Evolutionary conservation across 2,113 vertebrate genomes (phyloP).

Genomic region (Mobula hypostoma): DNA sequence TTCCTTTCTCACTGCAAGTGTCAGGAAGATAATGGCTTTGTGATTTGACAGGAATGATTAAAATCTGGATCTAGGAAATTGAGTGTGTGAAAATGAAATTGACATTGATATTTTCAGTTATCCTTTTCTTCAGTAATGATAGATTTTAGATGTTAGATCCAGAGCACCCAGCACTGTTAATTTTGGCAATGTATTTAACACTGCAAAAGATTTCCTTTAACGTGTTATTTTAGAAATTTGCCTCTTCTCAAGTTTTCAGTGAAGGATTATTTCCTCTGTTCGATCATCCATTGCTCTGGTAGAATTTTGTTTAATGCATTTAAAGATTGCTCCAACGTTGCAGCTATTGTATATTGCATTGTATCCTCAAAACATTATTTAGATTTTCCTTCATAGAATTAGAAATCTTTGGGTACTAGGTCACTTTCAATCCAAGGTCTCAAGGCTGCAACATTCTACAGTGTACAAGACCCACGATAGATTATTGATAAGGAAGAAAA

Average conservation of each 20-base stretch:
- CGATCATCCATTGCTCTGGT: neutral
- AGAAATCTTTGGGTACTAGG: no score
- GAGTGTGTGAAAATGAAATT: constrained; percentile 86
- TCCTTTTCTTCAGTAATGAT: constrained; percentile 86
- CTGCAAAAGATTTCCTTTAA: neutral
- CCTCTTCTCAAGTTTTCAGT: neutral
- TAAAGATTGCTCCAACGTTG: neutral
- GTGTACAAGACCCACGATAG: no score
- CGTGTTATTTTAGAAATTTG: no score
- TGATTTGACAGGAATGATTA: constrained; percentile 99
- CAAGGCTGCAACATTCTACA: no score
- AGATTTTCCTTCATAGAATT: neutral
- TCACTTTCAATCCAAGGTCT: no score
- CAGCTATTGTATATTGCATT: neutral
- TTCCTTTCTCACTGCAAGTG: constrained; percentile 82
- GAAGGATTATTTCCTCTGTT: neutral
- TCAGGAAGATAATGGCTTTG: constrained; percentile 85
- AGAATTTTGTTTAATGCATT: neutral
- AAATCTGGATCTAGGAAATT: constrained; percentile 84
- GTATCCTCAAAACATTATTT: neutral
- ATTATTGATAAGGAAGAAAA: no score
- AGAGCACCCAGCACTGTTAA: constrained; percentile 44
- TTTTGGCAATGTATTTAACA: neutral
- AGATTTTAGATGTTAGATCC: constrained; percentile 67
- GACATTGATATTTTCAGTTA: constrained; percentile 96